phyloP scores from a whole-genome alignment of 2,888 invertebrate species.

The Lasius fuliginosus region DNA sequence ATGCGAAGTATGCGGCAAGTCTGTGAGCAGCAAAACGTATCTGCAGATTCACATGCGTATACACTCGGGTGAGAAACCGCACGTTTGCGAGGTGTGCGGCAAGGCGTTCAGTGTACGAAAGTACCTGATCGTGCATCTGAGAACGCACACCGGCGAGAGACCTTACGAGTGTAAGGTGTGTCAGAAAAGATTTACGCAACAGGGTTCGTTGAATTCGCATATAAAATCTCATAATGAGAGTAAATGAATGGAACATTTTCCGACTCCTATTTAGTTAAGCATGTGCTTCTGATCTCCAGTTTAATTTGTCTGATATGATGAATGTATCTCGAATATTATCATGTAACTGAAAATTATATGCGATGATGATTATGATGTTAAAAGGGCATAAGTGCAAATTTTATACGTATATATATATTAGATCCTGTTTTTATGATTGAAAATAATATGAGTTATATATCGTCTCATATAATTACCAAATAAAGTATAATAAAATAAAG shows the following conservation, averaged over 20 bases:
- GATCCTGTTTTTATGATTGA: not conserved
- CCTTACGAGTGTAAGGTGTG: conserved; percentile 84
- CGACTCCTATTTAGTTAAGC: not conserved
- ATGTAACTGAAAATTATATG: not conserved
- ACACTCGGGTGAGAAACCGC: conserved; percentile 81
- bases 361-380: not conserved
- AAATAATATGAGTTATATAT: not conserved
- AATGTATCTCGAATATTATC: not conserved
- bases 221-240: conserved; percentile 78
- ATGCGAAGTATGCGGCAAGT: conserved; percentile 85
- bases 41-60: conserved; percentile 81
- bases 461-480: not conserved
- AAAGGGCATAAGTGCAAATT: not conserved
- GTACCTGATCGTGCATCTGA: conserved; percentile 81
- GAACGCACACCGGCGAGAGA: conserved; percentile 82
- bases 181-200: conserved; percentile 84
- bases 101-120: conserved; percentile 81
- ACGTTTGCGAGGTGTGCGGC: conserved; percentile 81
- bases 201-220: conserved; percentile 84
- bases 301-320: not conserved
- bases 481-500: not conserved
- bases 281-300: not conserved
- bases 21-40: conserved; percentile 83
- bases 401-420: not conserved
- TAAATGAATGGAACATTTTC: conserved; percentile 75